A percentile compares a stretch with the other conserved stretches of the same genome.
Evolutionary conservation across 2,797 vertebrate genomes (phyloP).

Genomic region (Hippocampus kuda): DNA sequence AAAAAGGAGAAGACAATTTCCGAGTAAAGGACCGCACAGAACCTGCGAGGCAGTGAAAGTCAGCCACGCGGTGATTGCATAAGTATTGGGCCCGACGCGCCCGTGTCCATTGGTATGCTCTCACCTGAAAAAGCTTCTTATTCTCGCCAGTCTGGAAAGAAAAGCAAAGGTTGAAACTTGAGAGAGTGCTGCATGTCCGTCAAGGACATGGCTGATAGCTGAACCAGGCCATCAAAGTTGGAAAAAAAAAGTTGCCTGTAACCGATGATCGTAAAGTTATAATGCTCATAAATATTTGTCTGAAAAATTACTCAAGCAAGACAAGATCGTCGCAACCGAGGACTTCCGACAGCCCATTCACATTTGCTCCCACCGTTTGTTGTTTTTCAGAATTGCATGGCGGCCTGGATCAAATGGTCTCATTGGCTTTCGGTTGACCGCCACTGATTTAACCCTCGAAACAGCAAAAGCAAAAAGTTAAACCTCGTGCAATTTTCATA

Average conservation of each 20-base stretch:
- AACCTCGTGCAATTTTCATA: neutral
- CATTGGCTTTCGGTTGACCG: neutral
- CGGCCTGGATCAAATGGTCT: neutral
- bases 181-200: neutral
- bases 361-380: neutral
- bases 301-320: too few species aligned
- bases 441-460: neutral
- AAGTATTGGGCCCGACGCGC: neutral
- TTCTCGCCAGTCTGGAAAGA: neutral
- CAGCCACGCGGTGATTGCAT: neutral
- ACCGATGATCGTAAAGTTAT: too few species aligned
- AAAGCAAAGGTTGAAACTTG: neutral
- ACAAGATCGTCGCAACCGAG: too few species aligned
- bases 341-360: too few species aligned
- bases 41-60: neutral
- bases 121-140: neutral
- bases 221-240: too few species aligned
- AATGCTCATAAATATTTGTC: too few species aligned
- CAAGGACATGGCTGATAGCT: neutral
- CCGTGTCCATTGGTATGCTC: neutral
- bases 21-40: neutral
- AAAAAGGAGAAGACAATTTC: constrained; percentile 3
- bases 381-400: neutral
- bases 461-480: neutral
- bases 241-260: too few species aligned